phyloP scores from a whole-genome alignment of 1,140 invertebrate genomes.

The Polypedilum pembai region DNA sequence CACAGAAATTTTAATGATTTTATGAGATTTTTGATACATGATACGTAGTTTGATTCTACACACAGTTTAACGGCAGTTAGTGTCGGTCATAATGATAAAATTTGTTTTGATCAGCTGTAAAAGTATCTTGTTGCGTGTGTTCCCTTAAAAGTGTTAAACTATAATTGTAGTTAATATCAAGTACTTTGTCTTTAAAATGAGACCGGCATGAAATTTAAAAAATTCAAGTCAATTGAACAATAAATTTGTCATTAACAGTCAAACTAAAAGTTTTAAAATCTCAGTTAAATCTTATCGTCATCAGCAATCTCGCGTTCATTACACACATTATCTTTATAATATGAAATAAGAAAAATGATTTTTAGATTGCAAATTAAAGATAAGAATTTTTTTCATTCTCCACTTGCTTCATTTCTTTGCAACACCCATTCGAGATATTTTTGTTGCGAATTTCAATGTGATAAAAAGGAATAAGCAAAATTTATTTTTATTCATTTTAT shows the following conservation, averaged over 20 bases:
- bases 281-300: too few species aligned
- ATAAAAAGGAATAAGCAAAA: not conserved
- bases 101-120: not conserved
- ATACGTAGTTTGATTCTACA: constrained; percentile 1
- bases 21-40: constrained; percentile 22
- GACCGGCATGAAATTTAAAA: too few species aligned
- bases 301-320: not conserved
- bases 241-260: too few species aligned
- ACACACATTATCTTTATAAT: not conserved
- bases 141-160: too few species aligned
- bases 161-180: too few species aligned
- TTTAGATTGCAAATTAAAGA: constrained; percentile 9
- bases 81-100: not conserved
- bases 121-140: too few species aligned
- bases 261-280: too few species aligned
- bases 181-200: too few species aligned
- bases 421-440: not conserved
- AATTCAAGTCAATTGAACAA: too few species aligned
- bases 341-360: not conserved
- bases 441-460: not conserved
- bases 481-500: too few species aligned
- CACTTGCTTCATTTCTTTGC: not conserved
- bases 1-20: constrained; percentile 22
- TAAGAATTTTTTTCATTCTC: not conserved
- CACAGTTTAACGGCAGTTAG: not conserved